Evolutionary conservation across 2,888 invertebrate genomes (phyloP).

Genomic region (Orthosia incerta): DNA sequence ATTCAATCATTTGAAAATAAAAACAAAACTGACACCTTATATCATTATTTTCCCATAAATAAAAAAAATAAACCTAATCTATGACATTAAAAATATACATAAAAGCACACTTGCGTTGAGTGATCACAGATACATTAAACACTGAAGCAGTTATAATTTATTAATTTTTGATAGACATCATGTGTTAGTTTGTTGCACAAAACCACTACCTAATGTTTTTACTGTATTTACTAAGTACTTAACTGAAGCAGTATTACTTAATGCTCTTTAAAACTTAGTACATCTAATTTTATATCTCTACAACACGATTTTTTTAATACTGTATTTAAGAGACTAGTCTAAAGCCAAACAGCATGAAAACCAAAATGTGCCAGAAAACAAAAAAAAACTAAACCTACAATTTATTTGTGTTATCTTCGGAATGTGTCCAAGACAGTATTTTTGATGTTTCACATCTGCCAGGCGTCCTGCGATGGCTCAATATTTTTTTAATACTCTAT

Average conservation of each 20-base stretch:
- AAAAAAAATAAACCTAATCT: constrained; percentile 71
- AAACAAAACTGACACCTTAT: constrained; percentile 46
- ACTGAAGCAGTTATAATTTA: constrained; percentile 45
- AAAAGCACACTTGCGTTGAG: constrained; percentile 66
- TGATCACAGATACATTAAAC: constrained; percentile 70
- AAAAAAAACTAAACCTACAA: constrained; percentile 62
- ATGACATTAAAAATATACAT: constrained; percentile 52
- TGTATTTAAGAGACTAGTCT: constrained; percentile 46
- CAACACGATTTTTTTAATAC: constrained; percentile 53
- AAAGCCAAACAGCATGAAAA: constrained; percentile 64
- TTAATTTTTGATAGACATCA: neutral
- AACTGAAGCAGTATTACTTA: constrained; percentile 44
- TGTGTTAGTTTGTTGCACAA: constrained; percentile 21
- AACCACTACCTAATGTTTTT: constrained; percentile 27
- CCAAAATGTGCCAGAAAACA: constrained; percentile 69
- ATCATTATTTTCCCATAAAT: constrained; percentile 61
- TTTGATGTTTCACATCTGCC: too few relatives aligned
- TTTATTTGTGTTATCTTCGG: constrained; percentile 51
- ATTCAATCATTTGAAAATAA: constrained; percentile 16
- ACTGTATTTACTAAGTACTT: constrained; percentile 25
- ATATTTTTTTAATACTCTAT: constrained; percentile 82
- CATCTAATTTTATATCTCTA: constrained; percentile 34
- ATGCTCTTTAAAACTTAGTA: constrained; percentile 46
- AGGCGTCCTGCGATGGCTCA: too few relatives aligned
- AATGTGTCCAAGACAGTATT: constrained; percentile 55